A percentile compares a stretch with the other conserved stretches of the same genome.
These are phyloP conservation scores for Aquatica leii DNA, from an alignment of 2,888 invertebrate species.

Conservation along the genomic window DNA sequence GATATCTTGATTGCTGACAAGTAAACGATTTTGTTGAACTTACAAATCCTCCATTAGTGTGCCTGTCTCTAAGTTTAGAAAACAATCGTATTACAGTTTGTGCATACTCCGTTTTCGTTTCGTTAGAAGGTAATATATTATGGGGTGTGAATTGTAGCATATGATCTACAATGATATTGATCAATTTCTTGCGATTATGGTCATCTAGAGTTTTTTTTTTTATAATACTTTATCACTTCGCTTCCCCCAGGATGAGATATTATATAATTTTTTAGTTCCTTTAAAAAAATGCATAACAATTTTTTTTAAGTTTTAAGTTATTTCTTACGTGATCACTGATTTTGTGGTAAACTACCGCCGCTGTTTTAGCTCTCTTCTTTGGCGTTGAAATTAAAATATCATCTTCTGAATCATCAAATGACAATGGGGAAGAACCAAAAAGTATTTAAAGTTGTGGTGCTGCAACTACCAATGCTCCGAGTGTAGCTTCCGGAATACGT, in stretches of 20 bases:
- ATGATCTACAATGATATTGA: conserved; percentile 3
- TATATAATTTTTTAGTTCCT: background rate
- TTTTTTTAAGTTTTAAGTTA: background rate
- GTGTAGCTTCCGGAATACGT: too few relatives aligned
- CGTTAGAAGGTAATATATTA: background rate
- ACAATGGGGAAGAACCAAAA: too few relatives aligned
- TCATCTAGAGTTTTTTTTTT: conserved; percentile 12
- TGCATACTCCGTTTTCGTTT: background rate
- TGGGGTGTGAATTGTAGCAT: conserved; percentile 13
- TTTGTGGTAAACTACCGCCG: too few relatives aligned
- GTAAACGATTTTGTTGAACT: background rate
- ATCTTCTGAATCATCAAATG: too few relatives aligned
- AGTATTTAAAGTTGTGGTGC: too few relatives aligned
- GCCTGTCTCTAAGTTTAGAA: background rate
- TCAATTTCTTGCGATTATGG: background rate
- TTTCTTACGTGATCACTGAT: too few relatives aligned
- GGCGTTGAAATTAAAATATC: too few relatives aligned
- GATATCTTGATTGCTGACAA: conserved; percentile 36
- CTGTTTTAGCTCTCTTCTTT: too few relatives aligned
- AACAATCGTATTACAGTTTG: background rate
- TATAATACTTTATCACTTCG: background rate
- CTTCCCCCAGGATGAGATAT: conserved; percentile 10
- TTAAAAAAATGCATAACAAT: too few relatives aligned
- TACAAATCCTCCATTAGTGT: background rate
- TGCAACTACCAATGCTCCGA: too few relatives aligned